A percentile compares a stretch with the other conserved stretches of the same genome.
These are phyloP conservation scores for Uria lomvia DNA, from an alignment of 2,113 vertebrate genomes.

Conservation along the genomic window DNA sequence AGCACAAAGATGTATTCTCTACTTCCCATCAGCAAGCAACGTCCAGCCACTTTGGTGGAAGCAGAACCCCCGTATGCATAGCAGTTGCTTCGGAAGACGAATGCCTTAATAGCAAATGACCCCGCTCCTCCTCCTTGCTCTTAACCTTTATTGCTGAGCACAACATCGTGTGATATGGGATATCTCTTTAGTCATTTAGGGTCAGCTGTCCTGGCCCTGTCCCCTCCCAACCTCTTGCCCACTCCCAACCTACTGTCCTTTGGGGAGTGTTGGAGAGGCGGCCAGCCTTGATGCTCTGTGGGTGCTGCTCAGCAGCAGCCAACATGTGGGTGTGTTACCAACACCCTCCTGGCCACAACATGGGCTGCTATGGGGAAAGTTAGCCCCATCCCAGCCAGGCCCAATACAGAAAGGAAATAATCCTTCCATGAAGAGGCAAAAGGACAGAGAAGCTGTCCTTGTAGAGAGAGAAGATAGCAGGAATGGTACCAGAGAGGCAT, in stretches of 20 bases:
- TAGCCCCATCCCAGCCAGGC: neutral
- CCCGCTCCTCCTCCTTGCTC: neutral
- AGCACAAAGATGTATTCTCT: neutral
- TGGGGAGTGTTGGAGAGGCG: neutral
- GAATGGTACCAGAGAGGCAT: accelerated
- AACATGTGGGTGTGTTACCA: accelerated
- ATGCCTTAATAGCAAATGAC: accelerated
- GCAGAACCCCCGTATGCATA: neutral
- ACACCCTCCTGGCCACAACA: neutral
- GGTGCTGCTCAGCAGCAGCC: neutral
- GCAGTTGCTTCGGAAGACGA: neutral
- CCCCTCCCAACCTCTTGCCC: neutral
- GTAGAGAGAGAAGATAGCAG: neutral
- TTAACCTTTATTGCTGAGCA: neutral
- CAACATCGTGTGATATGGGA: accelerated
- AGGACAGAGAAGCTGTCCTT: neutral
- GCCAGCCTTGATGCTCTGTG: neutral
- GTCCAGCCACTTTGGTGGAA: neutral
- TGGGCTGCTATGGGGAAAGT: accelerated
- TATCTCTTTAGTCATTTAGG: neutral
- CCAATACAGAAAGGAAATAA: neutral
- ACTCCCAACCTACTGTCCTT: too few relatives aligned
- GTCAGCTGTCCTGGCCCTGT: neutral
- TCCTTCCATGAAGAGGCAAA: neutral
- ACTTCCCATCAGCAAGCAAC: neutral